Base-by-base conservation (phyloP, 2,113 vertebrate species). In the Salvelinus fontinalis region DNA sequence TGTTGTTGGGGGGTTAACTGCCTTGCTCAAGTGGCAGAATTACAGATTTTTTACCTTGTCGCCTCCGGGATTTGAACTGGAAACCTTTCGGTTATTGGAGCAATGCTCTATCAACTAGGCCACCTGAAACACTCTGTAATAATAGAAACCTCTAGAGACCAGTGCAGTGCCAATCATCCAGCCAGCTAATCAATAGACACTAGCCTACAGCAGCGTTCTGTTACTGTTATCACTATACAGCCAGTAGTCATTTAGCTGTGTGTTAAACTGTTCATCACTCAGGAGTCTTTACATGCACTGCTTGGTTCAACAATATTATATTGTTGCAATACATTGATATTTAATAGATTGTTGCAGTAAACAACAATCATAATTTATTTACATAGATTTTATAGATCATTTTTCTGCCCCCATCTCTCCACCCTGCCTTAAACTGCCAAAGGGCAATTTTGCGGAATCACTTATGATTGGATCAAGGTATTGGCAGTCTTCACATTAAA, bases 401-500 rank as follows among this genome's bases (percentile, higher is more conserved):
- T 67, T 68, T 31, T 18, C 66, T 20, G 26, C 16, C 6, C 20
- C n/a, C 59, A 12, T 62, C 20, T 44, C 18, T 62, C 65, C 20
- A 31, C 13, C 31, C 16, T 20, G 20, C 12, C 67, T 68, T 9
- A 67, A 31, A 68, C 31, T 39, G 67, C 31, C 67, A 68, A 68
- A 68, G 67, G 67, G 67, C 67, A 68, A 68, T 34, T 68, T 5
- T 68, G 14, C 39, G 20, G 67, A 68, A 68, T 68, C 67, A 68
- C 29, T 68, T 18, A 29, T 39, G 67, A 20, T 34, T 68, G 67
- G 67, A 68, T 68, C 67, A 68, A 68, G 27, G 67, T 68, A 68
- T 68, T 68, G 67, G 31, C 31, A 68, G 67, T 39, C 29, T 68
- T 68, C 67, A 31, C 31, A 68, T 68, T 68, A 68, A 34, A 68